A percentile compares a stretch with the other conserved stretches of the same genome.
Evolutionary conservation across 1,140 invertebrate species (phyloP).

Genomic region (Idris sp.): DNA sequence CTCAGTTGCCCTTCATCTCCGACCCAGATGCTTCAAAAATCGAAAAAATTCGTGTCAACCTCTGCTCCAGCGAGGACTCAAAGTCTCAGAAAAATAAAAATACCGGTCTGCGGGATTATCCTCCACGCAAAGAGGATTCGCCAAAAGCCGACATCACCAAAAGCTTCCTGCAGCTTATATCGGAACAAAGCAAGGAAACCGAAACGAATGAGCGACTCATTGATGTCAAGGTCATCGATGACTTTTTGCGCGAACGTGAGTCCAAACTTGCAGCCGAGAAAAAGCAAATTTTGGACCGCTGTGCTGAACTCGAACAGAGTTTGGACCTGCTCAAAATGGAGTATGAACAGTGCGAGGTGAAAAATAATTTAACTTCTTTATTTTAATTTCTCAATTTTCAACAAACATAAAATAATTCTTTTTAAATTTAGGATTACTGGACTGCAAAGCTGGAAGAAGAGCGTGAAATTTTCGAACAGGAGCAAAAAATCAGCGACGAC

Average conservation of each 20-base stretch:
- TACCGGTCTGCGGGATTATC: slow-evolving; percentile 72
- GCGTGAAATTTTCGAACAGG: slow-evolving; percentile 84
- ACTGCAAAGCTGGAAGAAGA: slow-evolving; percentile 87
- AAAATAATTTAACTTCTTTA: too few species aligned
- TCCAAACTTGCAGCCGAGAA: slow-evolving; percentile 72
- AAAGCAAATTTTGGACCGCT: slow-evolving; percentile 78
- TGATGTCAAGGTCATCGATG: slow-evolving; percentile 19
- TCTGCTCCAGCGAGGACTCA: slow-evolving; percentile 39
- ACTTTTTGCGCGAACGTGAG: slow-evolving; percentile 65
- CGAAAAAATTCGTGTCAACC: slow-evolving; percentile 59
- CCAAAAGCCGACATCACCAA: slow-evolving; percentile 25
- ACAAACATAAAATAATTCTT: too few species aligned
- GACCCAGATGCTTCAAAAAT: slow-evolving; percentile 42
- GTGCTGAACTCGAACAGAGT: slow-evolving; percentile 84
- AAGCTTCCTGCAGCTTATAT: slow-evolving; percentile 15
- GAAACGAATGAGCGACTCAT: slow-evolving; percentile 22
- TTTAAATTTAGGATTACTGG: too few species aligned
- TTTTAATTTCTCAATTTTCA: too few species aligned
- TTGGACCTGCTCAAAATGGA: slow-evolving; percentile 85
- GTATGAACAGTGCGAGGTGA: slow-evolving; percentile 89
- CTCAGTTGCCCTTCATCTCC: slow-evolving; percentile 3
- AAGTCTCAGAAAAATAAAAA: slow-evolving; percentile 66
- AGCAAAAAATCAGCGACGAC: slow-evolving; percentile 87
- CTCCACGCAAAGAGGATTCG: slow-evolving; percentile 70
- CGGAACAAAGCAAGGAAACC: slow-evolving; percentile 31